These are phyloP conservation scores for Pelosia muscerda DNA, from an alignment of 2,888 invertebrate species.

Conservation along the genomic window DNA sequence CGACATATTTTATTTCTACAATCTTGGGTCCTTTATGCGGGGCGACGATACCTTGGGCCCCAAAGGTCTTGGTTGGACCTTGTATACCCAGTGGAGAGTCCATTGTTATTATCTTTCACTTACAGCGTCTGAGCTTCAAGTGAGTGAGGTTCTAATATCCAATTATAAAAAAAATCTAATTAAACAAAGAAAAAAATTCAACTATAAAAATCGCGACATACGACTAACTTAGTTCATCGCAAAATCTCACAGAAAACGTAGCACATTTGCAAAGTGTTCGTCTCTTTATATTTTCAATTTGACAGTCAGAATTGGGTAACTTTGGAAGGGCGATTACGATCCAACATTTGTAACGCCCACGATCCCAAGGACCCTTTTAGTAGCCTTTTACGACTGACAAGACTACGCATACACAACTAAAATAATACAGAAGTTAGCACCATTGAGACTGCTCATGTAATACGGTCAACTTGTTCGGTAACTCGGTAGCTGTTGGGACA, in stretches of 20 bases:
- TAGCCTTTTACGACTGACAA: slow-evolving; percentile 6
- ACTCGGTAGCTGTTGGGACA: background rate
- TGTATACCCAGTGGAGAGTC: no score
- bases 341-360: background rate
- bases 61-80: no score
- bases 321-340: background rate
- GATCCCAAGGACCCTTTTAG: background rate
- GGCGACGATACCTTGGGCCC: no score
- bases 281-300: background rate
- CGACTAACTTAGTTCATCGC: background rate
- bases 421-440: background rate
- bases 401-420: slow-evolving; percentile 2
- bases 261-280: background rate
- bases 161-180: background rate
- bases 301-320: slow-evolving; percentile 1
- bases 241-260: background rate
- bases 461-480: background rate
- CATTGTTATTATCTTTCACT: background rate
- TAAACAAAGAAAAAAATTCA: background rate
- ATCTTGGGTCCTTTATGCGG: no score
- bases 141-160: background rate
- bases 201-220: no score
- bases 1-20: no score
- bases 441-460: background rate
- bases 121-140: background rate